phyloP scores from a whole-genome alignment of 1,140 invertebrate genomes.

The Drosophila nebulosa region DNA sequence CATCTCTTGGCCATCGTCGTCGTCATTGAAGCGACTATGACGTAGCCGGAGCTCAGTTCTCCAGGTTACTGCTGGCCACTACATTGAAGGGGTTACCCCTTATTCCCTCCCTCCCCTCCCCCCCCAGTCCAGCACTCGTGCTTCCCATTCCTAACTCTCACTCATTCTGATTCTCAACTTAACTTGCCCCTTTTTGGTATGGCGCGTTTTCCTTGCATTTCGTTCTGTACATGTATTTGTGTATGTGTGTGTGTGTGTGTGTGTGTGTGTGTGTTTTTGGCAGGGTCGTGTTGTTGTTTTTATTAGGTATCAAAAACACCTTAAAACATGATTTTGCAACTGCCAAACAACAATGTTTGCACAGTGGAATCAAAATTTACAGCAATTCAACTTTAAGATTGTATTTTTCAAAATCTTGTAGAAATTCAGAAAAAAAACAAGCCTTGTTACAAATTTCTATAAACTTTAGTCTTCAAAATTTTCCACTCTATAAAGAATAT shows the following conservation, averaged over 20 bases:
- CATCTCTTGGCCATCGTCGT: conserved; percentile 21
- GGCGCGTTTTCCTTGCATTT: conserved; percentile 58
- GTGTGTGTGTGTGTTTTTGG: conserved; percentile 17
- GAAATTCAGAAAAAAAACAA: no score
- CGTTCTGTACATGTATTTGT: not conserved
- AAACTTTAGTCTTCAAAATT: no score
- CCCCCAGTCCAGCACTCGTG: conserved; percentile 6
- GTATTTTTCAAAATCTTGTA: no score
- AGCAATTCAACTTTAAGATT: not conserved
- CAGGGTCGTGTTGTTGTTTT: conserved; percentile 67
- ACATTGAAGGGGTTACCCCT: not conserved
- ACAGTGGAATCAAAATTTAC: conserved; percentile 42
- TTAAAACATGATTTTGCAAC: conserved; percentile 79
- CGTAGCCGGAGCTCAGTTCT: conserved; percentile 47
- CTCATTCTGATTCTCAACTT: conserved; percentile 15
- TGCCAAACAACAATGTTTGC: conserved; percentile 44
- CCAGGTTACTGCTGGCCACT: conserved; percentile 5
- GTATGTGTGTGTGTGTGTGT: conserved; percentile 1
- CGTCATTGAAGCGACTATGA: conserved; percentile 52
- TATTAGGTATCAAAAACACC: conserved; percentile 80
- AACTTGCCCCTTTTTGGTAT: conserved; percentile 52
- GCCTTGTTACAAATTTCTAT: no score
- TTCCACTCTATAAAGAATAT: no score
- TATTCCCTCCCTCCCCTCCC: not conserved
- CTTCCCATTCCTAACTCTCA: conserved; percentile 2